phyloP scores from a whole-genome alignment of 2,888 invertebrate genomes.

The Drosophila testacea region DNA sequence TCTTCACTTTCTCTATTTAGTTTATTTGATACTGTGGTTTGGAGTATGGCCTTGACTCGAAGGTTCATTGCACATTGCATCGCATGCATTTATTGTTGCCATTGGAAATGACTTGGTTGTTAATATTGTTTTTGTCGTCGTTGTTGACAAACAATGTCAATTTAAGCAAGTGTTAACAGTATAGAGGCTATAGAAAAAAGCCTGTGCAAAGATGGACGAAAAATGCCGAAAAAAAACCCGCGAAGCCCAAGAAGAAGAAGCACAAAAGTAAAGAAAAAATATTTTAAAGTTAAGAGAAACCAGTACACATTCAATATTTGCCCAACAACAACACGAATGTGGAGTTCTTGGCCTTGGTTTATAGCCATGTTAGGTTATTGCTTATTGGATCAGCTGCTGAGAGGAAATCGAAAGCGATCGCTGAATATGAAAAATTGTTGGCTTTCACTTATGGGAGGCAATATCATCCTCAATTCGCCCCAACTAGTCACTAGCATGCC shows the following conservation, averaged over 20 bases:
- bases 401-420: slow-evolving; percentile 21
- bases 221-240: slow-evolving; percentile 31
- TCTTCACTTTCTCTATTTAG: not conserved
- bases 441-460: not conserved
- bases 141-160: slow-evolving; percentile 39
- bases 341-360: slow-evolving; percentile 45
- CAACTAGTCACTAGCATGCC: not conserved
- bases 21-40: not conserved
- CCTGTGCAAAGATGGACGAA: slow-evolving; percentile 38
- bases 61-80: slow-evolving; percentile 54
- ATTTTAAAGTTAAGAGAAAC: slow-evolving; percentile 15
- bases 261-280: not conserved
- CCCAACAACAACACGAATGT: slow-evolving; percentile 21
- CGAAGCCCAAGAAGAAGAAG: not conserved
- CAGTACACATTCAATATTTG: slow-evolving; percentile 53
- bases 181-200: slow-evolving; percentile 19
- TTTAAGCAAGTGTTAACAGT: slow-evolving; percentile 49
- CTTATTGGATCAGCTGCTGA: slow-evolving; percentile 54
- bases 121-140: not conserved
- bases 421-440: not conserved
- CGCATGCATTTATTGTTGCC: slow-evolving; percentile 35
- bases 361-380: slow-evolving; percentile 35
- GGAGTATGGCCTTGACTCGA: slow-evolving; percentile 30
- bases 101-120: not conserved
- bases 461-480: not conserved